Evolutionary conservation across 1,140 invertebrate genomes (phyloP).

Genomic region (Lycorma delicatula): DNA sequence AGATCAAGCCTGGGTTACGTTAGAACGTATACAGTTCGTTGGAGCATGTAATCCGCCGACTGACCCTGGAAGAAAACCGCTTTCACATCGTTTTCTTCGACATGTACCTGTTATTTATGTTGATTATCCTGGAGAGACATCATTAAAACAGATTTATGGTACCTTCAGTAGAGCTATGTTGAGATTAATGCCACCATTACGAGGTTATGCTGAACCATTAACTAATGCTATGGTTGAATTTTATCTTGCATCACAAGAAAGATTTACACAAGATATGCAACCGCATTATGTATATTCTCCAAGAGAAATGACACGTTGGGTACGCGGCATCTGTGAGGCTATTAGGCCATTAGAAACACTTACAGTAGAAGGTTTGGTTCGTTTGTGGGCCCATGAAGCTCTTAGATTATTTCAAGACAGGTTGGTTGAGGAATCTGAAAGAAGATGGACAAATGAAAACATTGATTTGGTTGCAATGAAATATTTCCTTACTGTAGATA

Average conservation of each 20-base stretch:
- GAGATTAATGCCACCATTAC: conserved; percentile 77
- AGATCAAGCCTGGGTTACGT: conserved; percentile 93
- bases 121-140: conserved; percentile 97
- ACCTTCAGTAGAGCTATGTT: conserved; percentile 98
- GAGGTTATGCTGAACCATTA: conserved; percentile 89
- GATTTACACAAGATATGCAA: conserved; percentile 99
- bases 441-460: conserved; percentile 97
- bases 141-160: conserved; percentile 95
- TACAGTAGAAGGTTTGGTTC: conserved; percentile 86
- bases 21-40: conserved; percentile 98
- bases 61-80: conserved; percentile 95
- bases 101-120: conserved; percentile 99
- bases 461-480: conserved; percentile 89
- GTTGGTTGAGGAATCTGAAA: conserved; percentile 88
- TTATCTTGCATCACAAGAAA: conserved; percentile 92
- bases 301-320: conserved; percentile 99
- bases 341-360: conserved; percentile 89
- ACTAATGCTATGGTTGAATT: conserved; percentile 99
- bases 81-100: conserved; percentile 85
- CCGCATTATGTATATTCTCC: conserved; percentile 99
- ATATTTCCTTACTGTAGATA: conserved; percentile 90
- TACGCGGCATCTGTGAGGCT: conserved; percentile 97
- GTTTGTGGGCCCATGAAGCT: conserved; percentile 98
- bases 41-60: conserved; percentile 99
- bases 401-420: conserved; percentile 94